phyloP scores from a whole-genome alignment of 2,888 invertebrate species.

The Scaptomyza reducta region DNA sequence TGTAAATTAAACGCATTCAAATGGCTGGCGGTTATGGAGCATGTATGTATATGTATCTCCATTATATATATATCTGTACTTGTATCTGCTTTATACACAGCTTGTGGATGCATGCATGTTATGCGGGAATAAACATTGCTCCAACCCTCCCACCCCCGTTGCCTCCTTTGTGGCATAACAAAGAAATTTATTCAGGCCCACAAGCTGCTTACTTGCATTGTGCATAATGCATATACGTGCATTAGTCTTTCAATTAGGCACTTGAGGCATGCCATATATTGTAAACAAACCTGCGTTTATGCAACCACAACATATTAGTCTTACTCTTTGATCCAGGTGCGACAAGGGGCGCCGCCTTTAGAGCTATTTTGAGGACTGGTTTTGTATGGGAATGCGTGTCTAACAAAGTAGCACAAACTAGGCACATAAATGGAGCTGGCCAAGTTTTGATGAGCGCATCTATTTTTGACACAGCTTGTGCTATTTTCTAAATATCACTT shows the following conservation, averaged over 20 bases:
- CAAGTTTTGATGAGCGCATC: constrained; percentile 11
- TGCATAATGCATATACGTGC: constrained; percentile 10
- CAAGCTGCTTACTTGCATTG: constrained; percentile 11
- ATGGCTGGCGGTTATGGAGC: constrained; percentile 24
- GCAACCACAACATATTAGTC: background rate
- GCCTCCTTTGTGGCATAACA: constrained; percentile 26
- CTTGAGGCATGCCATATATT: constrained; percentile 30
- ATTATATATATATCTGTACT: background rate
- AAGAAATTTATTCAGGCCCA: constrained; percentile 56
- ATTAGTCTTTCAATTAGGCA: constrained; percentile 39
- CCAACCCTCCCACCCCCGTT: background rate
- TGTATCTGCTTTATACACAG: constrained; percentile 25
- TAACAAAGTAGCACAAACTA: constrained; percentile 44
- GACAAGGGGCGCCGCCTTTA: constrained; percentile 8
- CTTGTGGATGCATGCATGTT: constrained; percentile 13
- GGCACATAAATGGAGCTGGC: constrained; percentile 33
- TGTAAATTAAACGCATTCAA: constrained; percentile 48
- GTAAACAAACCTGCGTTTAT: constrained; percentile 32
- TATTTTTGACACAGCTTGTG: constrained; percentile 46
- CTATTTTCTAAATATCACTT: constrained; percentile 22
- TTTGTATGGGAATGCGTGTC: background rate
- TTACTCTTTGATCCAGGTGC: constrained; percentile 32
- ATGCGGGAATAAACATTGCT: constrained; percentile 35
- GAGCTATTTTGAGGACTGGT: constrained; percentile 29
- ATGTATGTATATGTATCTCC: constrained; percentile 9